Percentiles rank a stretch among this genome's conserved stretches.
phyloP scores from a whole-genome alignment of 1,140 invertebrate species.

The Euura saliciscinereae region DNA sequence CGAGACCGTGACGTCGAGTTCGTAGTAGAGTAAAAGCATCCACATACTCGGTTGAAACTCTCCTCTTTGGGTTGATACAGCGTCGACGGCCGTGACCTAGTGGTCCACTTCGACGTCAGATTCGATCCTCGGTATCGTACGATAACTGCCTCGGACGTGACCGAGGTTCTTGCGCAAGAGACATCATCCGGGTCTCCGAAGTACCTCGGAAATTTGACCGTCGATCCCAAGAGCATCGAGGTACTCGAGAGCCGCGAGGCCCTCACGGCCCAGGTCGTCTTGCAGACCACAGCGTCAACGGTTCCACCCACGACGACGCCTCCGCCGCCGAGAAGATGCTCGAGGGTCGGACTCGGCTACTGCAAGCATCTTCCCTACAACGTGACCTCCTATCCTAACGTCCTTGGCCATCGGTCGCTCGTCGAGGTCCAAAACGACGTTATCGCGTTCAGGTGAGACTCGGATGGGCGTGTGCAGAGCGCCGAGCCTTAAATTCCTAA shows the following conservation, averaged over 20 bases:
- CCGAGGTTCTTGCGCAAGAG: slow-evolving; percentile 64
- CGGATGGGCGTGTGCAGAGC: neutral
- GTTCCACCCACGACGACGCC: slow-evolving; percentile 59
- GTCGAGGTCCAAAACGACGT: slow-evolving; percentile 76
- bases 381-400: slow-evolving; percentile 82
- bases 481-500: slow-evolving; percentile 9
- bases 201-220: slow-evolving; percentile 68
- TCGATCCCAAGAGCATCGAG: slow-evolving; percentile 70
- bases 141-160: slow-evolving; percentile 60
- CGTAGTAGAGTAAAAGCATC: too few species aligned
- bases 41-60: too few species aligned
- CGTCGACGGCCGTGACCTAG: slow-evolving; percentile 67
- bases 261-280: slow-evolving; percentile 58
- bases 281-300: slow-evolving; percentile 63
- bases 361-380: slow-evolving; percentile 80
- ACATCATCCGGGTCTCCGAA: slow-evolving; percentile 59
- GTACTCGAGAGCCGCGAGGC: slow-evolving; percentile 67
- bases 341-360: slow-evolving; percentile 69
- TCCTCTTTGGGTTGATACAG: slow-evolving; percentile 47
- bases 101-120: slow-evolving; percentile 75
- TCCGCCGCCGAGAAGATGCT: slow-evolving; percentile 70
- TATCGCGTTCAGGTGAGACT: slow-evolving; percentile 71
- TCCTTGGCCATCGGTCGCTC: slow-evolving; percentile 70
- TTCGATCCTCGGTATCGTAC: slow-evolving; percentile 68
- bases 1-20: too few species aligned